These are phyloP conservation scores for Aptenodytes patagonicus DNA, from an alignment of 2,113 vertebrate species.

Conservation along the genomic window DNA sequence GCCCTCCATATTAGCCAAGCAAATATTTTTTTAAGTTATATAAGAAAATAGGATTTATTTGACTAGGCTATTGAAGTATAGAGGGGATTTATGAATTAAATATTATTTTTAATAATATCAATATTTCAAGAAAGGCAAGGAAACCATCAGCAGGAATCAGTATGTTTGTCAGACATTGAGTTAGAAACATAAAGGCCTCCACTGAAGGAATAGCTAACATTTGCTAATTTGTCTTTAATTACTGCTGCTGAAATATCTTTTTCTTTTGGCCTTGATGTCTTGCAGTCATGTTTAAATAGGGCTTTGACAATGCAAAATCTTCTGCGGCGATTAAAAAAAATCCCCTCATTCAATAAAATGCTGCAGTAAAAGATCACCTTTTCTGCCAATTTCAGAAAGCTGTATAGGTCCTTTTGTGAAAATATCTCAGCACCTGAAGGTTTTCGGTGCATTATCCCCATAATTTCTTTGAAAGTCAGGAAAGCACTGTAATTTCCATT, in stretches of 20 bases:
- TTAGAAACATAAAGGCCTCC: not conserved
- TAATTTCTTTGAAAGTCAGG: not conserved
- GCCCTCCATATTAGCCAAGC: not conserved
- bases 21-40: not conserved
- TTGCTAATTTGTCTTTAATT: not conserved
- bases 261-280: not conserved
- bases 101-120: not conserved
- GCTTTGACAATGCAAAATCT: not conserved
- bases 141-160: not conserved
- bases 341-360: not conserved
- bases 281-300: not conserved
- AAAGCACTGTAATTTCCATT: not conserved
- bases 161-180: not conserved
- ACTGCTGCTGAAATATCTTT: not conserved
- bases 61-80: not conserved
- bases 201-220: not conserved
- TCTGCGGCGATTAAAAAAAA: not conserved
- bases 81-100: not conserved
- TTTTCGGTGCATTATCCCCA: not conserved
- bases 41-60: not conserved
- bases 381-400: not conserved
- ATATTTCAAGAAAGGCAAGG: not conserved
- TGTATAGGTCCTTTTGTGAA: not conserved
- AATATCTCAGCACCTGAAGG: not conserved
- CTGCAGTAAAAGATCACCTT: not conserved